phyloP scores from a whole-genome alignment of 2,888 invertebrate genomes.

The Hypsopygia costalis region DNA sequence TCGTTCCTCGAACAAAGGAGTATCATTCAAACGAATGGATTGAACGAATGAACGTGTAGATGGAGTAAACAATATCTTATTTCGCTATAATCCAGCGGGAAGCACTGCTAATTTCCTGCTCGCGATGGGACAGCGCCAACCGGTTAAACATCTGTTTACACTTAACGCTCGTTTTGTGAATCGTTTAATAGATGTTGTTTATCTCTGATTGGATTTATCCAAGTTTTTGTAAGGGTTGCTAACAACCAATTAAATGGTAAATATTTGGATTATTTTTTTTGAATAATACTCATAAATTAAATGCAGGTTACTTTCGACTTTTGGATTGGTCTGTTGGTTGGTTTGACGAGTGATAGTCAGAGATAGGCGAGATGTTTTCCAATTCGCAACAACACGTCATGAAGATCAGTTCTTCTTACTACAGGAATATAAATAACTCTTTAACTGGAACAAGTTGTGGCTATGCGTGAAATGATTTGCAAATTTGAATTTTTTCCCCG shows the following conservation, averaged over 20 bases:
- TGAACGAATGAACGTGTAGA: constrained; percentile 64
- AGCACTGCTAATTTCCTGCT: constrained; percentile 76
- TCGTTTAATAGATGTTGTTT: constrained; percentile 30
- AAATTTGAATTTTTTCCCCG: too few species aligned
- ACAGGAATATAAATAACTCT: too few species aligned
- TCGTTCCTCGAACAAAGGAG: constrained; percentile 53
- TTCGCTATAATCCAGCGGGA: constrained; percentile 73
- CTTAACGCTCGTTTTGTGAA: constrained; percentile 44
- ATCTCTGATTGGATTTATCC: constrained; percentile 6
- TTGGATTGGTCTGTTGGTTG: too few species aligned
- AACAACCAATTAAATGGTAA: background rate
- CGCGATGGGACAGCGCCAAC: constrained; percentile 59
- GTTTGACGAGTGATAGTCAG: too few species aligned
- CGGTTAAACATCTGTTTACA: constrained; percentile 54
- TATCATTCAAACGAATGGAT: constrained; percentile 53
- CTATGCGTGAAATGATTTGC: too few species aligned
- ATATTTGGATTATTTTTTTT: background rate
- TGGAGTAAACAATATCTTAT: constrained; percentile 78
- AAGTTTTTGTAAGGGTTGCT: background rate
- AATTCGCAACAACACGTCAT: too few species aligned
- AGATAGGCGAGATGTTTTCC: too few species aligned
- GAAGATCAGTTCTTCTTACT: too few species aligned
- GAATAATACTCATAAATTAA: too few species aligned
- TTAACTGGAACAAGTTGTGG: too few species aligned
- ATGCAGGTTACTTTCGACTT: too few species aligned